Percentiles rank a stretch among this genome's conserved stretches.
Evolutionary conservation across 1,140 invertebrate genomes (phyloP).

Genomic region (Lysiphlebus fabarum): DNA sequence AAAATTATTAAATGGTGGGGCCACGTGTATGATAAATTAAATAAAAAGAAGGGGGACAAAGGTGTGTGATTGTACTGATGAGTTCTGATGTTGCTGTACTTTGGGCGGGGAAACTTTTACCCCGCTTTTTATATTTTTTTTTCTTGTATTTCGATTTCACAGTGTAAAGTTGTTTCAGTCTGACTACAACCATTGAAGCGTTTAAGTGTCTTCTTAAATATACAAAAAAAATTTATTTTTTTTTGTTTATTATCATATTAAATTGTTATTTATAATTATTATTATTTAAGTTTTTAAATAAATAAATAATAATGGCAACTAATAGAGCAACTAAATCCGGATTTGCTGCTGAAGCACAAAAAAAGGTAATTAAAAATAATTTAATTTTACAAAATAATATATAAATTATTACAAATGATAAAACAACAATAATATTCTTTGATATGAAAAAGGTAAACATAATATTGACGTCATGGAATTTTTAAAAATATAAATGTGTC

Average conservation of each 20-base stretch:
- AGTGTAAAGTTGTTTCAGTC: constrained; percentile 33
- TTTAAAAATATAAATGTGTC: too few species aligned
- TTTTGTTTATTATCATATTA: not conserved
- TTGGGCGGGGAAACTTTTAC: constrained; percentile 32
- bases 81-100: constrained; percentile 13
- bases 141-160: constrained; percentile 20
- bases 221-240: too few species aligned
- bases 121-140: constrained; percentile 26
- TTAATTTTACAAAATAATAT: too few species aligned
- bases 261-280: not conserved
- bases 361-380: constrained; percentile 65
- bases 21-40: constrained; percentile 31
- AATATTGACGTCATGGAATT: too few species aligned
- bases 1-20: constrained; percentile 38
- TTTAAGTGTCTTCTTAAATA: constrained; percentile 13
- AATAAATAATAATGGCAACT: constrained; percentile 65
- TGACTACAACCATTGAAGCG: constrained; percentile 34
- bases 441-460: too few species aligned
- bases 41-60: not conserved
- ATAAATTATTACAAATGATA: too few species aligned
- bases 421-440: too few species aligned
- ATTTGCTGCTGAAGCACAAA: constrained; percentile 89
- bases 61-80: constrained; percentile 3
- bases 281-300: too few species aligned
- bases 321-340: constrained; percentile 89